Evolutionary conservation across 2,113 vertebrate genomes (phyloP), one percentile per base, ranked within the genome.

Genomic region (Gallinago undulata): DNA sequence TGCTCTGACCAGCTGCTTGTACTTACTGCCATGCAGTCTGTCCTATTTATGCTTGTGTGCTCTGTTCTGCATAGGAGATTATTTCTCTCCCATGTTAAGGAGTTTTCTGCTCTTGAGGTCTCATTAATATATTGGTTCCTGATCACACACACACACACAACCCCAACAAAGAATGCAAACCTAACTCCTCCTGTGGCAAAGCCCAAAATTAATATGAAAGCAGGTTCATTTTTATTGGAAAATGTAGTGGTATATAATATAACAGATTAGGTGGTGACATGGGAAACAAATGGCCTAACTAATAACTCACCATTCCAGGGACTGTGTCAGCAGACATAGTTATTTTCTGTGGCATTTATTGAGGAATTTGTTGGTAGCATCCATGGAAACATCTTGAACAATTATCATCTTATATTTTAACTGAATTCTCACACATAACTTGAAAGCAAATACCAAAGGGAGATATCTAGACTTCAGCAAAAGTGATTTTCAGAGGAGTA

Each of bases 1-100:
- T 85, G 63, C 82, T 95, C 91, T 51, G 89, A 85, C 90, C 92
- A 94, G 89, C 95, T 97, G 95, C 77, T 92, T 63, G 80, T 84
- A 59, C 30, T 96, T 87, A 76, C 30, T 86, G 66, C 67, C 73
- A 28, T 84, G 59, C 76, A 93, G 66, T 62, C 76, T 96, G 95
- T 80, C 81, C 87, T 91, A 72, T 93, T 97, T 96, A 90, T 91
- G 92, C 84, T 59, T 91, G 8, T 80, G 63, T 94, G 55, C 55
- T 94, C 66, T 60, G 43, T 50, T 87, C 62, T 89, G 47, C 2
- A 2, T 43, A 85, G 43, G 63, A 95, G 66, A 96, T 90, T 91
- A 90, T 91, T 93, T 93, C 18, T 89, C 25, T 84, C 89, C 43
- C 21, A 24, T 19, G 16, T 68, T 89, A 70, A 67, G 91, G 70